A percentile compares a stretch with the other conserved stretches of the same genome.
Conservation (phyloP, 2,113 vertebrate genomes). For the Crocuta crocuta region DNA sequence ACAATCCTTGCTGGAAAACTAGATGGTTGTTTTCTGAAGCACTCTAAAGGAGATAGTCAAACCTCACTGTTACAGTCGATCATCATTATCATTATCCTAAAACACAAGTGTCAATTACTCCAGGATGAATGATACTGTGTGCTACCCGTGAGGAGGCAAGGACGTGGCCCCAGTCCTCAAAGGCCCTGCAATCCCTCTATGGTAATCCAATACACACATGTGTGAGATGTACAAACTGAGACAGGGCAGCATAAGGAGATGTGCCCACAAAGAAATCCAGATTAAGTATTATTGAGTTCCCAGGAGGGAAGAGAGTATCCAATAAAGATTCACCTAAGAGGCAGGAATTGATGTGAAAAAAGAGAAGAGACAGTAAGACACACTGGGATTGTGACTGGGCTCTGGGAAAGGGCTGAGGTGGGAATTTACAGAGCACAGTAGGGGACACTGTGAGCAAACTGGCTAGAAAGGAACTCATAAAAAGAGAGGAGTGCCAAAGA, state of each 20-base stretch:
- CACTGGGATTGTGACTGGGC: accelerated
- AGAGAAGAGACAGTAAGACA: not conserved
- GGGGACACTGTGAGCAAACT: not conserved
- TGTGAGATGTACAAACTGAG: not conserved
- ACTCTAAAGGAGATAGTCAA: not conserved
- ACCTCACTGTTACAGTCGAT: not conserved
- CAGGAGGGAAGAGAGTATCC: not conserved
- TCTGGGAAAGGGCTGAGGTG: not conserved
- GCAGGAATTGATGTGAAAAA: not conserved
- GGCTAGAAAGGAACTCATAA: not conserved
- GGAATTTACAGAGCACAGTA: not conserved
- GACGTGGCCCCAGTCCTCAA: not conserved
- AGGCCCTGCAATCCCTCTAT: no score
- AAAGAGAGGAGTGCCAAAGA: not conserved
- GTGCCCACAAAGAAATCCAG: not conserved
- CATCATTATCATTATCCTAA: not conserved
- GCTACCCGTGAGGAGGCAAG: not conserved
- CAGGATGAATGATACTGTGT: not conserved
- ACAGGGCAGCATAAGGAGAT: not conserved
- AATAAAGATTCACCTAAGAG: not conserved
- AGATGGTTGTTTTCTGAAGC: not conserved
- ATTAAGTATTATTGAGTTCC: not conserved
- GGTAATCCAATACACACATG: accelerated
- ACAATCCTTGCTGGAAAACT: not conserved
- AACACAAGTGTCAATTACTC: not conserved